Percentiles rank a stretch among this genome's conserved stretches.
Evolutionary conservation across 2,113 vertebrate species (phyloP).

Genomic region (Psettodes erumei): DNA sequence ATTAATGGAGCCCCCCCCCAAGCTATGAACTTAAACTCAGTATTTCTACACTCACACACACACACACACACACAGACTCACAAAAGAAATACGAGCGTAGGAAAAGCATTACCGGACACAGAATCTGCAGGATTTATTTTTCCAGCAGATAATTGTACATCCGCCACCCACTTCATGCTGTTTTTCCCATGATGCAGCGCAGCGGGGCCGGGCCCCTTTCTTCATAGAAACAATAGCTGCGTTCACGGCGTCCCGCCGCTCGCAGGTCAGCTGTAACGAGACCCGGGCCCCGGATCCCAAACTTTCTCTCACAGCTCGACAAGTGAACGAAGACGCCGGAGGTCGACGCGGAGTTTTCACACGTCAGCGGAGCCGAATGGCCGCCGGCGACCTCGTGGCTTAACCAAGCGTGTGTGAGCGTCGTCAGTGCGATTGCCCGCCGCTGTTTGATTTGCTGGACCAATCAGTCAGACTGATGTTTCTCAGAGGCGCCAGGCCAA

Average conservation of each 20-base stretch:
- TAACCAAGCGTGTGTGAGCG: too few relatives aligned
- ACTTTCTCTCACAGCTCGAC: neutral
- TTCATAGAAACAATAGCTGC: slow-evolving; percentile 16
- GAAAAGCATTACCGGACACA: neutral
- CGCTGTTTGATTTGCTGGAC: too few relatives aligned
- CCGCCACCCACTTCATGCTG: neutral
- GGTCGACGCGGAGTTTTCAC: too few relatives aligned
- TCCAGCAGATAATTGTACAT: neutral
- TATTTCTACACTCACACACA: neutral
- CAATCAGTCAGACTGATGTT: too few relatives aligned
- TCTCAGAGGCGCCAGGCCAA: too few relatives aligned
- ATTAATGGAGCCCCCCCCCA: too few relatives aligned
- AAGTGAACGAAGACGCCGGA: neutral
- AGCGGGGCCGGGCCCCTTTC: neutral
- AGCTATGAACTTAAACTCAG: neutral
- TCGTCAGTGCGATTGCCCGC: neutral
- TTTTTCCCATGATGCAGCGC: slow-evolving; percentile 38
- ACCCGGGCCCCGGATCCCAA: neutral
- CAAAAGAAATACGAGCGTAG: neutral
- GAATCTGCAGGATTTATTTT: neutral
- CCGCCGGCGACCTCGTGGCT: too few relatives aligned
- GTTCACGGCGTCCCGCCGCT: slow-evolving; percentile 7
- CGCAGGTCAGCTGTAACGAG: slow-evolving; percentile 9
- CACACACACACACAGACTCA: neutral
- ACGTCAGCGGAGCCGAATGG: too few relatives aligned